These are phyloP conservation scores for Holotrichia oblita DNA, from an alignment of 1,140 invertebrate species.

Conservation along the genomic window DNA sequence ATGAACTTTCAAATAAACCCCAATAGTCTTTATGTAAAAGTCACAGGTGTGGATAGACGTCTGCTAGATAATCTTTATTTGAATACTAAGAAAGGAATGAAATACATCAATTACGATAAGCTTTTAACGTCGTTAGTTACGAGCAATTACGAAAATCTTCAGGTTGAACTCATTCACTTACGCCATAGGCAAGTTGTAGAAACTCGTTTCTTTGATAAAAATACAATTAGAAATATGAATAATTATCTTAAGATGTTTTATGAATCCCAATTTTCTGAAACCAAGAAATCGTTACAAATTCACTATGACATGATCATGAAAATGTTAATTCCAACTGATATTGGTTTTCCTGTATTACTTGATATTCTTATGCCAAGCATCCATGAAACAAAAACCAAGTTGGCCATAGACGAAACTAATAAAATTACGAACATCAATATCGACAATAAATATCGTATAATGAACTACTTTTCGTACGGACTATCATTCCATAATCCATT, in stretches of 20 bases:
- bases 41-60: slow-evolving; percentile 43
- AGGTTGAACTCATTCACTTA: slow-evolving; percentile 18
- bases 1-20: slow-evolving; percentile 15
- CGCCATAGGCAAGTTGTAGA: slow-evolving; percentile 41
- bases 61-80: slow-evolving; percentile 43
- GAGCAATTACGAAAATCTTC: slow-evolving; percentile 43
- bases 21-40: neutral
- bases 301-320: slow-evolving; percentile 44
- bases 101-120: slow-evolving; percentile 44
- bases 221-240: slow-evolving; percentile 46
- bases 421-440: slow-evolving; percentile 54
- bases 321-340: slow-evolving; percentile 58
- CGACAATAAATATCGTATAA: slow-evolving; percentile 46
- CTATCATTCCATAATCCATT: slow-evolving; percentile 53
- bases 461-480: slow-evolving; percentile 42
- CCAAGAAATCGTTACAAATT: slow-evolving; percentile 46
- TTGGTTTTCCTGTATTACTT: slow-evolving; percentile 60
- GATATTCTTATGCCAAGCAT: slow-evolving; percentile 51
- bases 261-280: slow-evolving; percentile 37
- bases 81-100: slow-evolving; percentile 36
- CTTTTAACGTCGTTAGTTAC: slow-evolving; percentile 39
- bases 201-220: slow-evolving; percentile 41
- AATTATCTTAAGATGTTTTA: slow-evolving; percentile 37
- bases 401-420: slow-evolving; percentile 47
- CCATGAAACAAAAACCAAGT: slow-evolving; percentile 41